Evolutionary conservation across 1,140 invertebrate genomes (phyloP).

Genomic region (Riptortus pedestris): DNA sequence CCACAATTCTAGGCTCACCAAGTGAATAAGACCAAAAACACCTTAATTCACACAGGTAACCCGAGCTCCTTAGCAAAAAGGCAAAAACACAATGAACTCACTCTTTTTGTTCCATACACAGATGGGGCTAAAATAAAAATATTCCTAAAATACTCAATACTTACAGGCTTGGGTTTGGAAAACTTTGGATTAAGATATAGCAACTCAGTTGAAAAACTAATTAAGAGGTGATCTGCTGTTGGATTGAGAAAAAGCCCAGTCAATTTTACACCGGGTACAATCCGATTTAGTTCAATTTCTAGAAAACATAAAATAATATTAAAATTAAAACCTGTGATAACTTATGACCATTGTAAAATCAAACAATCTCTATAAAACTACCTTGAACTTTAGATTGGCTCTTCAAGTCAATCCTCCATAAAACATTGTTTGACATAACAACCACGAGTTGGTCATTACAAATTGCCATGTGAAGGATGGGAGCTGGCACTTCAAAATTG

Average conservation of each 20-base stretch:
- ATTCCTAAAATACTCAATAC: too few relatives aligned
- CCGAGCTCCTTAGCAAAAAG: too few relatives aligned
- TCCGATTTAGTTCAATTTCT: constrained; percentile 39
- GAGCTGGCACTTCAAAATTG: constrained; percentile 62
- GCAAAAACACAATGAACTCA: too few relatives aligned
- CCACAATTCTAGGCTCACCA: too few relatives aligned
- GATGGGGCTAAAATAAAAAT: too few relatives aligned
- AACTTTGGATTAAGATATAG: constrained; percentile 61
- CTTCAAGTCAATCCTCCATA: constrained; percentile 72
- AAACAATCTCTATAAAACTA: constrained; percentile 41
- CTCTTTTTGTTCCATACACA: too few relatives aligned
- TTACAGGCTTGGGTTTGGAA: constrained; percentile 40
- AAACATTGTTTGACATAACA: constrained; percentile 68
- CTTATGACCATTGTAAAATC: constrained; percentile 13
- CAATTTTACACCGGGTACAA: constrained; percentile 40
- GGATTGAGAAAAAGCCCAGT: constrained; percentile 75
- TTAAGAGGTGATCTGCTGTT: constrained; percentile 70
- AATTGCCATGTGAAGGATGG: constrained; percentile 67
- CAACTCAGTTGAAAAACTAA: constrained; percentile 55
- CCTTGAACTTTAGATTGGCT: constrained; percentile 67
- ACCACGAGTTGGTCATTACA: constrained; percentile 73
- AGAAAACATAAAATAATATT: constrained; percentile 27
- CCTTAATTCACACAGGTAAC: too few relatives aligned
- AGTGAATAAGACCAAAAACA: too few relatives aligned
- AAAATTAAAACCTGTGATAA: constrained; percentile 22